Evolutionary conservation across 1,140 invertebrate genomes (phyloP), one percentile per base, ranked within the genome.

Genomic region (Drosophila bifasciata): DNA sequence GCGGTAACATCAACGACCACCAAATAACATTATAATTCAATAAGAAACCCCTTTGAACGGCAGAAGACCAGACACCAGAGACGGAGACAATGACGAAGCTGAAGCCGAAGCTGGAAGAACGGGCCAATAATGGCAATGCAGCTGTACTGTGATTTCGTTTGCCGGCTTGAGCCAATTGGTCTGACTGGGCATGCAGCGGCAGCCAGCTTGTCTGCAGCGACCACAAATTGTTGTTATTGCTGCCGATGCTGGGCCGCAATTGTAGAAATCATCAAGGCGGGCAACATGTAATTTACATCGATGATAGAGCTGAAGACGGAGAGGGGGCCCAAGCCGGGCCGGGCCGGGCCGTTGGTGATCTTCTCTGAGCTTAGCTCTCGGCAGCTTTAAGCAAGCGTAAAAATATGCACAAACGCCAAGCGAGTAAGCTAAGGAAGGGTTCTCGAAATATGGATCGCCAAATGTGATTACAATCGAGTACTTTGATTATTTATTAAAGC

Each of bases 11-110:
- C 19, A 45, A 25, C 44, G 28, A 39, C 59, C 57, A 46, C 61
- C 58, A 70, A 86, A 86, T 75, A 79, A 72, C 84, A 88, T 83
- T 88, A 88, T 83, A 88, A 88, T 88, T 88, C 83, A 88, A 88
- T 88, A 89, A 88, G 63, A 64, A 51, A 48, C 55, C 64, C 55
- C 53, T 45, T 53, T 49, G 50, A 68, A 50, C 66, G 32, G 50
- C 63, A 69, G 66, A 64, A 69, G 66, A 23, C 62, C 32, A 13
- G 32, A 17, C 16, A 28, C 49, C 25, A 19, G 2, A 9, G 15
- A 15, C 8, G 8, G 25, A 50, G 25, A 9, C 17, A 25, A 7
- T 25, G 17, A 4, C 28, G 28, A 3, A 28, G 28, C 28, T 2
- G 28, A 9, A 28, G 28, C 28, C 13, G 17, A n/a, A n/a, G n/a